Conservation (phyloP, 2,113 vertebrate genomes). For the Serilophus lunatus region DNA sequence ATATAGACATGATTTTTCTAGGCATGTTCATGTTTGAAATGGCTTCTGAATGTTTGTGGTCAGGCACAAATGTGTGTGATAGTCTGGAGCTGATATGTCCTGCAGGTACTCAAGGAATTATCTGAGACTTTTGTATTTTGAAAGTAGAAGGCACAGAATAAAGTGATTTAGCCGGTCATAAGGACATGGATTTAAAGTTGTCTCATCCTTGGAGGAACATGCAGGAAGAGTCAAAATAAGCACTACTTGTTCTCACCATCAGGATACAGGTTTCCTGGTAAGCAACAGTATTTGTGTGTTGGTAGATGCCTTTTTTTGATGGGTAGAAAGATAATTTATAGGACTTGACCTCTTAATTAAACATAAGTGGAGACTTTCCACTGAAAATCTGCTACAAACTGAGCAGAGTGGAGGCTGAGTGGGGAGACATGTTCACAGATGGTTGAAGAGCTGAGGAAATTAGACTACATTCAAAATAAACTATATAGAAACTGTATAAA, state of each 20-base stretch:
- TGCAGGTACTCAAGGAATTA: background rate
- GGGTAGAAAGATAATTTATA: background rate
- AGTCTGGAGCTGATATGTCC: background rate
- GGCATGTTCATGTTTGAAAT: background rate
- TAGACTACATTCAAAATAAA: background rate
- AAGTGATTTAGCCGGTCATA: background rate
- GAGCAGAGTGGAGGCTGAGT: background rate
- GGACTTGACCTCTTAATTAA: background rate
- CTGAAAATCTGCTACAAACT: background rate
- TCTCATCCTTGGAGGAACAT: background rate
- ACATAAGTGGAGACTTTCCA: background rate
- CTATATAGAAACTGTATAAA: background rate
- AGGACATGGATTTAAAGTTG: background rate
- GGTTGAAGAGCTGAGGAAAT: background rate
- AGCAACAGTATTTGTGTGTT: background rate
- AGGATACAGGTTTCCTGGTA: background rate
- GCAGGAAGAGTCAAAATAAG: background rate
- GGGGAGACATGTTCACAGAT: background rate
- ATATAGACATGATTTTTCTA: background rate
- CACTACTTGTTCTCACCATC: background rate
- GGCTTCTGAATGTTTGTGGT: background rate
- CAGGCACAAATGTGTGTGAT: background rate
- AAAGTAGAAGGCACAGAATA: background rate
- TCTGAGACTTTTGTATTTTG: background rate
- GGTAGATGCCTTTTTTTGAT: background rate